Percentiles rank a stretch among this genome's conserved stretches.
Conservation (phyloP, 2,797 vertebrate species). For the Rhinogobio ventralis region DNA sequence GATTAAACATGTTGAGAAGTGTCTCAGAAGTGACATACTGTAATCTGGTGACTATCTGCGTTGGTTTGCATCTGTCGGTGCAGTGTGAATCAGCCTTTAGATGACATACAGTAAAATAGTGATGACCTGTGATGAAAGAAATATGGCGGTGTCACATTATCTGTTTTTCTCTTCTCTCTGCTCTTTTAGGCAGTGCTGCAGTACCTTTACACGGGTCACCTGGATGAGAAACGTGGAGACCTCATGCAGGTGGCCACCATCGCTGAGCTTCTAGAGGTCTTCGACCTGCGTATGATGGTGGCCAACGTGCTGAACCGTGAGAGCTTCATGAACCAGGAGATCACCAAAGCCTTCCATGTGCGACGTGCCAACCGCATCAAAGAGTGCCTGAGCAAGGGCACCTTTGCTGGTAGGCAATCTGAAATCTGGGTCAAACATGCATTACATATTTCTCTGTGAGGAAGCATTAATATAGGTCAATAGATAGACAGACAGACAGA, state of each 20-base stretch:
- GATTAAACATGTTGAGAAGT: not conserved
- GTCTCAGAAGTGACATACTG: not conserved
- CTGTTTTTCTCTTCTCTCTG: not conserved
- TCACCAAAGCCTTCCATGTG: slow-evolving; percentile 93
- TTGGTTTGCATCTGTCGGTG: not conserved
- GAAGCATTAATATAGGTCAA: not conserved
- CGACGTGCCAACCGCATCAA: slow-evolving; percentile 92
- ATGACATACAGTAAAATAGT: not conserved
- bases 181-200: slow-evolving; percentile 82
- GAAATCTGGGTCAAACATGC: not conserved
- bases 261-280: slow-evolving; percentile 90
- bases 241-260: slow-evolving; percentile 92
- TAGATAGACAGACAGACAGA: no score
- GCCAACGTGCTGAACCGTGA: slow-evolving; percentile 91
- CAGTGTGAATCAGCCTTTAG: not conserved
- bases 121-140: not conserved
- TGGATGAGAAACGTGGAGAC: slow-evolving; percentile 82
- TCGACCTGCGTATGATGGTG: slow-evolving; percentile 95
- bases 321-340: slow-evolving; percentile 96
- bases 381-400: slow-evolving; percentile 88
- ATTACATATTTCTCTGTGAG: not conserved
- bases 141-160: not conserved
- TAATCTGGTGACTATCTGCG: not conserved
- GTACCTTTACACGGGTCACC: slow-evolving; percentile 87
- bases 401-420: slow-evolving; percentile 83